These are phyloP conservation scores for Dicerorhinus sumatrensis DNA, from an alignment of 2,113 vertebrate species.

Conservation along the genomic window DNA sequence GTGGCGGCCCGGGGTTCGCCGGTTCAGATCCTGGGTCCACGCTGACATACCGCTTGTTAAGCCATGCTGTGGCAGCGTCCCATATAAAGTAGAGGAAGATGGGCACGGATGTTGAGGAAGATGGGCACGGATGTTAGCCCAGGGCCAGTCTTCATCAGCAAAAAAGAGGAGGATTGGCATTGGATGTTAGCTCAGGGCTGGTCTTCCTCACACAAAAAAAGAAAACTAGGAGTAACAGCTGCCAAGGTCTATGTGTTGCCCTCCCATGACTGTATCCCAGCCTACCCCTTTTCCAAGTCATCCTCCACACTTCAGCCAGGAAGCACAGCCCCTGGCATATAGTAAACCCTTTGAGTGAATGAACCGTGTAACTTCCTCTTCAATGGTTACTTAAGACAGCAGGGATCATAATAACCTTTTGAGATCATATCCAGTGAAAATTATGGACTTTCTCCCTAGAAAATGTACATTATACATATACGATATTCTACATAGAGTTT, in stretches of 20 bases:
- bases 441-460: background rate
- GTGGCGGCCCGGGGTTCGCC: too few species aligned
- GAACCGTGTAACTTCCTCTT: background rate
- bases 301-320: background rate
- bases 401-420: background rate
- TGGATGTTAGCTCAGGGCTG: too few species aligned
- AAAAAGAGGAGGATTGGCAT: too few species aligned
- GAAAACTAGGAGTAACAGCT: background rate
- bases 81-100: too few species aligned
- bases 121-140: too few species aligned
- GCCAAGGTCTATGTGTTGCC: background rate
- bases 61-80: too few species aligned
- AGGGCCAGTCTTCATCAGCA: too few species aligned
- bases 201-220: too few species aligned
- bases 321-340: background rate
- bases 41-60: too few species aligned
- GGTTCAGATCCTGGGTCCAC: too few species aligned
- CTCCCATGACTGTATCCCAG: background rate
- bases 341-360: background rate
- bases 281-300: background rate
- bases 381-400: background rate
- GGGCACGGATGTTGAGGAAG: too few species aligned
- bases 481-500: background rate
- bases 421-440: background rate
- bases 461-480: background rate